A percentile compares a stretch with the other conserved stretches of the same genome.
Conservation (phyloP, 2,888 invertebrate species). For the Ellobium chinense region DNA sequence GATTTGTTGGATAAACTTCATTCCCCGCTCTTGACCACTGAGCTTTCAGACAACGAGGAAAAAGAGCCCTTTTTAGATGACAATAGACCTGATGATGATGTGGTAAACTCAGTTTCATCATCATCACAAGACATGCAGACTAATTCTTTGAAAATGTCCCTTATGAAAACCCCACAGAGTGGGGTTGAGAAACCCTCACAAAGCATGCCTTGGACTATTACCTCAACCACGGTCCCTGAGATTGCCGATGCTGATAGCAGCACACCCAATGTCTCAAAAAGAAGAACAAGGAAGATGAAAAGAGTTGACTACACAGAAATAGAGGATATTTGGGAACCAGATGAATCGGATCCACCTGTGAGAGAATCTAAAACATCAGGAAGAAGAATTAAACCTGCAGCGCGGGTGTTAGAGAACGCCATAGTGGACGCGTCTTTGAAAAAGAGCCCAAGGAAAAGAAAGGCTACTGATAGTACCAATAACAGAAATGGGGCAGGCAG, state of each 20-base stretch:
- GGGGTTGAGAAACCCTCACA: background rate
- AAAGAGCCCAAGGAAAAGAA: constrained; percentile 26
- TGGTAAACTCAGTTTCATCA: constrained; percentile 8
- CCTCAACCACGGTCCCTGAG: constrained; percentile 28
- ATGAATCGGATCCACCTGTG: background rate
- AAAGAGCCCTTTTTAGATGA: too few relatives aligned
- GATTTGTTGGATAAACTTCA: background rate
- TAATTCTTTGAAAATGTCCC: background rate
- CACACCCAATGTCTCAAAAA: background rate
- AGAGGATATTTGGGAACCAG: background rate
- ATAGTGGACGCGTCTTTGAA: constrained; percentile 28
- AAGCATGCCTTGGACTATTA: background rate
- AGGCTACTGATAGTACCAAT: background rate
- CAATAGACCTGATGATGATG: background rate
- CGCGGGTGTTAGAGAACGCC: constrained; percentile 27
- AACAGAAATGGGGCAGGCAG: background rate
- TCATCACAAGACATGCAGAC: background rate
- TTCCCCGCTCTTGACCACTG: background rate
- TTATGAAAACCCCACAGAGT: background rate
- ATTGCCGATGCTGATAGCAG: constrained; percentile 35
- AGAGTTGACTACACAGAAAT: constrained; percentile 36
- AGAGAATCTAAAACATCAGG: constrained; percentile 24
- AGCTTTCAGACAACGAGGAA: background rate
- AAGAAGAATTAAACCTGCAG: constrained; percentile 20
- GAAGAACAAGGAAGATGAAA: constrained; percentile 13